A percentile compares a stretch with the other conserved stretches of the same genome.
phyloP scores from a whole-genome alignment of 2,797 vertebrate genomes.

The Orestias chungarensis region DNA sequence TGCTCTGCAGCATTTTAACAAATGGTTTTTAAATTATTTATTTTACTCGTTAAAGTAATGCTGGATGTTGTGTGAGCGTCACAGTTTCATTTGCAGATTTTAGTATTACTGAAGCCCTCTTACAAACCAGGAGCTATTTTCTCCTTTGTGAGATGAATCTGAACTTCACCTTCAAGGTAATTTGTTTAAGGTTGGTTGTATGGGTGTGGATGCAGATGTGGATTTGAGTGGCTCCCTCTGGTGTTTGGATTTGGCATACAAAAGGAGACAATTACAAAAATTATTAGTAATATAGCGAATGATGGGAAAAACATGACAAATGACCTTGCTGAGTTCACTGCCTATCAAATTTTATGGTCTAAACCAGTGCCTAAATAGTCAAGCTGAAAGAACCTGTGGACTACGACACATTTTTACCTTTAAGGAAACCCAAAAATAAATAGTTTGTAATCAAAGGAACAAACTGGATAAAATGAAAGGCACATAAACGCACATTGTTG shows the following conservation, averaged over 20 bases:
- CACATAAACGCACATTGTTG: background rate
- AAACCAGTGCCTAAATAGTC: background rate
- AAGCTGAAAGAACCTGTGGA: background rate
- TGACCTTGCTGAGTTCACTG: too few species aligned
- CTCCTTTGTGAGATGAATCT: background rate
- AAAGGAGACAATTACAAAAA: background rate
- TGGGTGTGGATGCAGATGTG: constrained; percentile 37
- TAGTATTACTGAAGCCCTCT: background rate
- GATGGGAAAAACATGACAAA: background rate
- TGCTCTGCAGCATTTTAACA: too few species aligned
- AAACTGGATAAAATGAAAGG: background rate
- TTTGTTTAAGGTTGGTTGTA: constrained; percentile 22
- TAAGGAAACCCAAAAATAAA: background rate
- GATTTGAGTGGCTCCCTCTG: constrained; percentile 58
- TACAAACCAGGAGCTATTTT: constrained; percentile 7
- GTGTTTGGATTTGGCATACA: constrained; percentile 40
- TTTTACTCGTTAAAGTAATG: constrained; percentile 15
- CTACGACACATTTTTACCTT: too few species aligned
- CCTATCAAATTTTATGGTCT: background rate
- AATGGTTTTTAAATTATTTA: too few species aligned
- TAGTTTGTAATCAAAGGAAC: too few species aligned
- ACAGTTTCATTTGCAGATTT: constrained; percentile 10
- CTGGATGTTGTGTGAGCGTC: background rate
- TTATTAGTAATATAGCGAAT: background rate
- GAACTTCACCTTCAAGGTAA: constrained; percentile 44